phyloP scores from a whole-genome alignment of 2,797 vertebrate species.

The Pipistrellus kuhlii region DNA sequence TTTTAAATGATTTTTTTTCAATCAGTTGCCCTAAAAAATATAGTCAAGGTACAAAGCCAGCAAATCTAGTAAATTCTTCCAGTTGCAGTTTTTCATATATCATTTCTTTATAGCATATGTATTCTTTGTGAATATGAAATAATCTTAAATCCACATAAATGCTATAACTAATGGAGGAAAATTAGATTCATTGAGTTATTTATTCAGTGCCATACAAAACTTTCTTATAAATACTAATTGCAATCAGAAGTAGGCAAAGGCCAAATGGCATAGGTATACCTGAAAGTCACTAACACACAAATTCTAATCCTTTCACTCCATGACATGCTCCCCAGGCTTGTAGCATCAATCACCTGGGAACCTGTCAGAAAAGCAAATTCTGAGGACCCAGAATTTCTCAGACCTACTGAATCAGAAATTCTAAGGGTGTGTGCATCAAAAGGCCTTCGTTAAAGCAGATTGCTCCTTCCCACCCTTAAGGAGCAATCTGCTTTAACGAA shows the following conservation, averaged over 20 bases:
- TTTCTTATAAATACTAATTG: slow-evolving; percentile 59
- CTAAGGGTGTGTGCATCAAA: too few relatives aligned
- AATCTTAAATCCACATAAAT: slow-evolving; percentile 44
- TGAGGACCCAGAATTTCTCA: neutral
- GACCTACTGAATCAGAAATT: neutral
- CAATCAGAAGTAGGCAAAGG: slow-evolving; percentile 10
- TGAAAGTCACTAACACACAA: slow-evolving; percentile 10
- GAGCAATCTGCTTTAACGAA: neutral
- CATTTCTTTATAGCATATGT: slow-evolving; percentile 18
- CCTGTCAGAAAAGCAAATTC: slow-evolving; percentile 26
- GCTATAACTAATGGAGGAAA: slow-evolving; percentile 11
- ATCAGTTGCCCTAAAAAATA: slow-evolving; percentile 81
- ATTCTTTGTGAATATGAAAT: slow-evolving; percentile 42
- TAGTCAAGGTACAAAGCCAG: slow-evolving; percentile 70
- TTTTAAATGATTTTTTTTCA: slow-evolving; percentile 81
- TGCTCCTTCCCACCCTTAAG: too few relatives aligned
- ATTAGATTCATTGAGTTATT: slow-evolving; percentile 42
- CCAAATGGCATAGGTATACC: slow-evolving; percentile 25
- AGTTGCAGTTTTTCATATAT: slow-evolving; percentile 47
- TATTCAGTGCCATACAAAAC: slow-evolving; percentile 17
- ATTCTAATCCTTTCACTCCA: slow-evolving; percentile 4
- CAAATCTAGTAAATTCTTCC: slow-evolving; percentile 71
- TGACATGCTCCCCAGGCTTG: neutral
- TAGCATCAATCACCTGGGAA: neutral
- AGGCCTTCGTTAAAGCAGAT: too few relatives aligned